Evolutionary conservation across 1,140 invertebrate species (phyloP).

Genomic region (Zeugodacus cucurbitae): DNA sequence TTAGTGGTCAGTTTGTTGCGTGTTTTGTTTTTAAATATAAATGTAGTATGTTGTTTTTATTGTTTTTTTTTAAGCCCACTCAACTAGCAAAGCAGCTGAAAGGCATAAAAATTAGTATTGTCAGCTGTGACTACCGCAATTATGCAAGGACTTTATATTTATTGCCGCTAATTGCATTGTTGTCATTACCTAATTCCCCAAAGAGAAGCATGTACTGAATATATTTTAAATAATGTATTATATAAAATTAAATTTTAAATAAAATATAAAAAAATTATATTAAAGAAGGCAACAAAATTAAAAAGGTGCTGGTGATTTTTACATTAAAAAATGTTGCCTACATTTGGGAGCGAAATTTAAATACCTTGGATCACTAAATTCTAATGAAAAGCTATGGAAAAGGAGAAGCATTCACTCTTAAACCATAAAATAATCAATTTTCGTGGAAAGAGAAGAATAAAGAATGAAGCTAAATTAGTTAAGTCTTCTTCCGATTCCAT

Average conservation of each 20-base stretch:
- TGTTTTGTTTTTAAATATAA: neutral
- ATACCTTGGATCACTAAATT: too few species aligned
- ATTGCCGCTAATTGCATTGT: neutral
- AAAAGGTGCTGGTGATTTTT: too few species aligned
- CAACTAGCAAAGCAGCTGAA: neutral
- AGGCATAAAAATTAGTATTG: neutral
- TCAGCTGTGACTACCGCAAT: neutral
- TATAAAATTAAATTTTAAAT: neutral
- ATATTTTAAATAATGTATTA: neutral
- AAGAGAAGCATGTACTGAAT: neutral
- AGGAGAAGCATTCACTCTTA: too few species aligned
- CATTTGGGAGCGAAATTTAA: too few species aligned
- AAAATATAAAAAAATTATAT: neutral
- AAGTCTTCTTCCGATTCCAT: too few species aligned
- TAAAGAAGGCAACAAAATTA: too few species aligned
- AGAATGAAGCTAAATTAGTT: too few species aligned
- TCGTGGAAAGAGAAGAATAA: too few species aligned
- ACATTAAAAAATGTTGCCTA: too few species aligned
- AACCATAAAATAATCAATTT: too few species aligned
- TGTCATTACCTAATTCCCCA: neutral
- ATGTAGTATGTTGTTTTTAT: neutral
- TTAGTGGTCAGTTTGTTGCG: constrained; percentile 12
- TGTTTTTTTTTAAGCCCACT: neutral
- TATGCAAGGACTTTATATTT: neutral
- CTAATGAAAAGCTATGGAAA: too few species aligned